Base-by-base conservation (phyloP, 2,797 vertebrate species). In the Sandelia bainsii region DNA sequence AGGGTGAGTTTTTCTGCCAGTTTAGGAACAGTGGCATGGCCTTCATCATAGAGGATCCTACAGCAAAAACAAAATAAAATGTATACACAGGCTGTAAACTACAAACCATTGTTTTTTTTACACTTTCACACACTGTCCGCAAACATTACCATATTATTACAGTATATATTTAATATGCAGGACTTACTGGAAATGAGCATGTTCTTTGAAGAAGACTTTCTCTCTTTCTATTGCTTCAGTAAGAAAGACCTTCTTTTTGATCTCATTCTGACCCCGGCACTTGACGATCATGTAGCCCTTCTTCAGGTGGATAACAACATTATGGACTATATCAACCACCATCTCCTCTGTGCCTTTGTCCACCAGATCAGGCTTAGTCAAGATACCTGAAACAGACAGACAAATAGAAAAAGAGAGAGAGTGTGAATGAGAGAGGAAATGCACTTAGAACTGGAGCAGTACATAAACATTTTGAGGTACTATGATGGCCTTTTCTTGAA, bases 261-360 rank as follows among this genome's bases (percentile, higher is more conserved):
- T 96, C 70, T 97, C 97, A 87, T 95, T 90, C 88, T 99, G 97
- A 37, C 96, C 96, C 1, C 96, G 90, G 77, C 97, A 98, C 86
- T 73, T 96, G 59, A 99, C 96, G 0, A 99, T 90, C 96, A 96
- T 97, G 93, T 98, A 98, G 65, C 97, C 97, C 81, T 97, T 98
- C 62, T 84, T 93, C 54, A 98, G 93, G 44, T 75, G 89, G 80
- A 95, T 89, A 34, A 95, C 67, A 0, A 88, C 79, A 69, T 98
- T 98, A 25, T 60, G 82, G 2, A 96, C 66, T 22, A 97, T 90
- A 0, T 95, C 91, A 0, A 98, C 1, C 0, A 97, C 80, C 0
- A 77, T 67, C 0, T 89, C 81, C 29, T 98, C 96, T 0, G 96
- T 95, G 34, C 97, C 97, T 85, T 66, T 95, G 88, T 98, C 96